Evolutionary conservation across 2,113 vertebrate genomes (phyloP).

Genomic region (Crotophaga sulcirostris): DNA sequence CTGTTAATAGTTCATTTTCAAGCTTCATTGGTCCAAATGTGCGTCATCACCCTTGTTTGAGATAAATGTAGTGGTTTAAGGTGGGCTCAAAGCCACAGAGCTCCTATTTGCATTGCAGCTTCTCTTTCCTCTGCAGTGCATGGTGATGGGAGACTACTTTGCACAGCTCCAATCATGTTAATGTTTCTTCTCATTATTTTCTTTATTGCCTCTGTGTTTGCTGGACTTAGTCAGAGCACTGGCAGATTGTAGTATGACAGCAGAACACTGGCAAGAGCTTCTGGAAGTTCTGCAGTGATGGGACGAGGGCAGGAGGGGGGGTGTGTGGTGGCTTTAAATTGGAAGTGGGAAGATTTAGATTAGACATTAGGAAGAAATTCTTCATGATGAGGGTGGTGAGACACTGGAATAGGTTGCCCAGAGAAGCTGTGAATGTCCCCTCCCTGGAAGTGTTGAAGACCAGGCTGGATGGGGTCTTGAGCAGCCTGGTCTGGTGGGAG

Average conservation of each 20-base stretch:
- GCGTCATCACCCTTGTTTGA: constrained; percentile 24
- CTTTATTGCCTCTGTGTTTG: background rate
- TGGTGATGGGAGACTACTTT: rapidly evolving
- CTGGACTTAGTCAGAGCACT: background rate
- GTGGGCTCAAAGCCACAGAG: constrained; percentile 1
- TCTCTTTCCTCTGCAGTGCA: background rate
- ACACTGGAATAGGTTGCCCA: no score
- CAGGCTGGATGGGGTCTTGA: no score
- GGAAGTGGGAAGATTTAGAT: no score
- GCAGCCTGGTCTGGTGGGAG: no score
- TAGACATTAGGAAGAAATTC: no score
- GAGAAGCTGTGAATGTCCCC: no score
- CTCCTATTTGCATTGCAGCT: background rate
- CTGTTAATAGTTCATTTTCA: background rate
- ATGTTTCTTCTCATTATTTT: background rate
- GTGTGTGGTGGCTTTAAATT: no score
- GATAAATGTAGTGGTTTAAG: background rate
- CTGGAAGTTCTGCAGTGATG: background rate
- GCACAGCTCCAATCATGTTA: background rate
- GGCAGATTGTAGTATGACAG: background rate
- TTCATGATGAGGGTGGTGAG: no score
- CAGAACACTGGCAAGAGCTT: background rate
- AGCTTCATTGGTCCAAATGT: background rate
- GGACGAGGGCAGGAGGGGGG: no score
- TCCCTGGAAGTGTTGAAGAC: no score